A percentile compares a stretch with the other conserved stretches of the same genome.
Conservation (phyloP, 2,888 invertebrate genomes). For the Cosmia pyralina region DNA sequence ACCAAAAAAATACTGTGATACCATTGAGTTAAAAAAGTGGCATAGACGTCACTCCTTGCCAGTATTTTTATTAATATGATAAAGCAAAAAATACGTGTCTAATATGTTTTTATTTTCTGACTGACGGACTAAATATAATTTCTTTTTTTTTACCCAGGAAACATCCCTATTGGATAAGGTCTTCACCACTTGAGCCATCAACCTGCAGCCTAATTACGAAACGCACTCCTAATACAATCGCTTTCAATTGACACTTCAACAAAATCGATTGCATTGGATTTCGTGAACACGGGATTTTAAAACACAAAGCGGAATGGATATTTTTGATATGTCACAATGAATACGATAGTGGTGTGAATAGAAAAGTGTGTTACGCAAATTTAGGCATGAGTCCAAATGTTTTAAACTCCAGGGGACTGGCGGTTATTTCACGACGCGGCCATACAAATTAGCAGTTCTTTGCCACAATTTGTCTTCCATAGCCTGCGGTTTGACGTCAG, state of each 20-base stretch:
- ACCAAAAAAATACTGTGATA: too few relatives aligned
- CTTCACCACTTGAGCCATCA: background rate
- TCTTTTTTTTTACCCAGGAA: too few relatives aligned
- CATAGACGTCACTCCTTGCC: too few relatives aligned
- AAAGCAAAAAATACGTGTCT: too few relatives aligned
- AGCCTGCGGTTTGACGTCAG: slow-evolving; percentile 58
- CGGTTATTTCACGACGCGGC: slow-evolving; percentile 14
- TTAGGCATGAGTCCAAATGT: background rate
- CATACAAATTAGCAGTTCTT: slow-evolving; percentile 46
- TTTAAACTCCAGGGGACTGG: slow-evolving; percentile 1
- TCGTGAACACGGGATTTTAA: background rate
- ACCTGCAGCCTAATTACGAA: background rate
- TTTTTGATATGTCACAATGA: background rate
- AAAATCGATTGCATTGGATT: background rate
- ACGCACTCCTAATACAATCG: background rate
- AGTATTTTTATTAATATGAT: too few relatives aligned
- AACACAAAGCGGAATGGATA: background rate
- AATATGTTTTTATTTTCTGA: too few relatives aligned
- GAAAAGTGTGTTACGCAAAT: background rate
- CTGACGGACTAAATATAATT: too few relatives aligned
- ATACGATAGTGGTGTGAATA: background rate
- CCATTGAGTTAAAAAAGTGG: too few relatives aligned
- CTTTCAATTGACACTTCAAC: background rate
- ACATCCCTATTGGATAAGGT: too few relatives aligned
- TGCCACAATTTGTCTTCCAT: slow-evolving; percentile 30